phyloP scores from a whole-genome alignment of 2,113 vertebrate genomes.

The Columba livia region DNA sequence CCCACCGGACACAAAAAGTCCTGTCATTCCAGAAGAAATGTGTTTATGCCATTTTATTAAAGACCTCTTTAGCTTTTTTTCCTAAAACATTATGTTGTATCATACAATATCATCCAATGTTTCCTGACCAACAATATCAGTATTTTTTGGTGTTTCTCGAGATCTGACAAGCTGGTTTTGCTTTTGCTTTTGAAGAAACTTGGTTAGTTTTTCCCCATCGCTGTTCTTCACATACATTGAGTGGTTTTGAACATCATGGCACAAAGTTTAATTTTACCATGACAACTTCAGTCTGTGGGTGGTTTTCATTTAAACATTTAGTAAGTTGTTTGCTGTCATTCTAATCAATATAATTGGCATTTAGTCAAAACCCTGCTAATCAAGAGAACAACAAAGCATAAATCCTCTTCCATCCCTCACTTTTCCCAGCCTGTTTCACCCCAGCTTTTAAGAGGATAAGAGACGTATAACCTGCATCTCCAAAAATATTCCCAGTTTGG shows the following conservation, averaged over 20 bases:
- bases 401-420: neutral
- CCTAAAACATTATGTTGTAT: neutral
- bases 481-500: neutral
- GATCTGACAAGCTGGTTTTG: neutral
- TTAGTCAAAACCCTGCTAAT: neutral
- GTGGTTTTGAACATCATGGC: neutral
- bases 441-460: neutral
- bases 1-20: neutral
- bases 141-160: neutral
- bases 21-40: neutral
- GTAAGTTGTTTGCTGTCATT: neutral
- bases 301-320: neutral
- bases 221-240: neutral
- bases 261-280: neutral
- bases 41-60: neutral
- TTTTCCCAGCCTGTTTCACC: neutral
- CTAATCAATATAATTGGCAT: neutral
- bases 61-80: neutral
- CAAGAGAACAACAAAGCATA: neutral
- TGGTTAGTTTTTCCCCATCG: neutral
- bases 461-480: neutral
- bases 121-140: neutral
- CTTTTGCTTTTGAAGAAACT: neutral
- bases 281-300: neutral
- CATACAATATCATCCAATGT: rapidly evolving